Percentiles rank a stretch among this genome's conserved stretches.
These are phyloP conservation scores for Merodon equestris DNA, from an alignment of 2,888 invertebrate genomes.

Conservation along the genomic window DNA sequence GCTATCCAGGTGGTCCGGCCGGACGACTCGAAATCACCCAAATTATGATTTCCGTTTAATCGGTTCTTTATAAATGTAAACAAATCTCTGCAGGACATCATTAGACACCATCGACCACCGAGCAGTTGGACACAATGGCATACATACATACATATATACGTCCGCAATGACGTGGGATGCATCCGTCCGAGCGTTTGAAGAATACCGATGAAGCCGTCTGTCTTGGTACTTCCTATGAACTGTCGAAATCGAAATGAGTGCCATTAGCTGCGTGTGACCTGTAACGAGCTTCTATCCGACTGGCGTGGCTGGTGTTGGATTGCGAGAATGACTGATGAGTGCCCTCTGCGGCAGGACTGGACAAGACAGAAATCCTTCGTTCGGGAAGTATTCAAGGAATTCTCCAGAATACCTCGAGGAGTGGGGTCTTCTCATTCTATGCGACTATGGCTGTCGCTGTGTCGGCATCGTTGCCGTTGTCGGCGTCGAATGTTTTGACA, in stretches of 20 bases:
- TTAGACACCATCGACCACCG: conserved; percentile 7
- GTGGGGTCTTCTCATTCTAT: conserved; percentile 63
- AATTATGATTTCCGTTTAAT: conserved; percentile 70
- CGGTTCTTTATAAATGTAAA: conserved; percentile 69
- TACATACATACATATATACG: conserved; percentile 22
- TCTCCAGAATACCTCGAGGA: conserved; percentile 61
- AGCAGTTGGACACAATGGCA: conserved; percentile 45
- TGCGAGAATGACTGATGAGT: background rate
- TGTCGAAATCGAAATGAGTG: conserved; percentile 53
- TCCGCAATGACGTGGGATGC: conserved; percentile 46
- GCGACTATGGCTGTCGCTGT: no score
- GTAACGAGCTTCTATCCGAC: conserved; percentile 42
- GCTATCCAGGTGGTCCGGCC: conserved; percentile 61
- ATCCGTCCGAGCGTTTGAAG: conserved; percentile 50
- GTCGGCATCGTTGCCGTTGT: conserved; percentile 7
- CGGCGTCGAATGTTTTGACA: conserved; percentile 68
- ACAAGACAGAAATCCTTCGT: conserved; percentile 17
- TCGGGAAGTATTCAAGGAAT: conserved; percentile 65
- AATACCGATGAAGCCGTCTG: conserved; percentile 42
- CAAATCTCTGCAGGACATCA: conserved; percentile 65
- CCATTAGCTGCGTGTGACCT: conserved; percentile 48
- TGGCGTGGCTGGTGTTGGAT: conserved; percentile 37
- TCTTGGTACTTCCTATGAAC: conserved; percentile 30
- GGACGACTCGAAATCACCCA: conserved; percentile 60
- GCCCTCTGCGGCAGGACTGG: background rate